Percentiles rank a stretch among this genome's conserved stretches.
Conservation (phyloP, 2,113 vertebrate species). For the Daphoenositta chrysoptera region DNA sequence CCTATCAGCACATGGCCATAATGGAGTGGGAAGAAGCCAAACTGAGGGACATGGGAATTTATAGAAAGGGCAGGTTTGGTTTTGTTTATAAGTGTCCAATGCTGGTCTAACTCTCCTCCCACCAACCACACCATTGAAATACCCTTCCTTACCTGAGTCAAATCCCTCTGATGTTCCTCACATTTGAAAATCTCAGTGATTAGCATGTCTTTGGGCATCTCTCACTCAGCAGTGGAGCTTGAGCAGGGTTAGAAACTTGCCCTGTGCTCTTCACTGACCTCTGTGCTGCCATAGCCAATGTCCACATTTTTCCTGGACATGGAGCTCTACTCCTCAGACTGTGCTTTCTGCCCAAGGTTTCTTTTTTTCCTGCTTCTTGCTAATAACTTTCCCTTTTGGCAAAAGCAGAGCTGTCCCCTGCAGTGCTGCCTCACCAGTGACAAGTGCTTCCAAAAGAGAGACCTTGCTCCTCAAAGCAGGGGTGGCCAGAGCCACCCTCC, state of each 20-base stretch:
- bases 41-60: neutral
- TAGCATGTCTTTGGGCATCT: neutral
- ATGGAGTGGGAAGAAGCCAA: neutral
- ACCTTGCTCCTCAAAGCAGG: neutral
- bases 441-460: neutral
- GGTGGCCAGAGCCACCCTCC: neutral
- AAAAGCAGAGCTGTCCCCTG: neutral
- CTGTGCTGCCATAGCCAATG: neutral
- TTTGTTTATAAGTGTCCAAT: neutral
- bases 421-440: neutral
- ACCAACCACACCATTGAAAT: neutral
- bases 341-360: neutral
- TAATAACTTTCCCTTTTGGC: neutral
- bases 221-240: neutral
- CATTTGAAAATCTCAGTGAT: neutral
- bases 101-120: neutral
- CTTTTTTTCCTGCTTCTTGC: neutral
- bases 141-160: neutral
- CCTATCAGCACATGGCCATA: neutral
- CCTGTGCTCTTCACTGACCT: neutral
- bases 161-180: neutral
- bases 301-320: neutral
- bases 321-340: neutral
- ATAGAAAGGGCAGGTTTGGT: neutral
- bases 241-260: accelerated